Evolutionary conservation across 2,113 vertebrate species (phyloP).

Genomic region (Pipra filicauda): DNA sequence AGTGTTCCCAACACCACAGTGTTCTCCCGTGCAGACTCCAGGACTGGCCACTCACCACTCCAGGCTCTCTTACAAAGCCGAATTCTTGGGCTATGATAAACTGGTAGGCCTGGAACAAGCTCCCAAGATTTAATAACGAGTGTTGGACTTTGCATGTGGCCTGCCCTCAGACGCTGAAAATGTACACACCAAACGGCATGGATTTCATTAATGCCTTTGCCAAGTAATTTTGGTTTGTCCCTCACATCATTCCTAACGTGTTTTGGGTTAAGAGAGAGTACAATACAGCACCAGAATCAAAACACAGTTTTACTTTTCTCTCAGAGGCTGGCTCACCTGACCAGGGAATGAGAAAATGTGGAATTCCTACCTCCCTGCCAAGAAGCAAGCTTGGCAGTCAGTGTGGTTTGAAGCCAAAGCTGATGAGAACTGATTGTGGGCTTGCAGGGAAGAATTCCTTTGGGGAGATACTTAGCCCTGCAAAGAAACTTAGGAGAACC

Average conservation of each 20-base stretch:
- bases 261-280: neutral
- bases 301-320: neutral
- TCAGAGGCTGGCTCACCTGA: neutral
- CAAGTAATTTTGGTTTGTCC: neutral
- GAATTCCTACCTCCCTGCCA: conserved; percentile 70
- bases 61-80: neutral
- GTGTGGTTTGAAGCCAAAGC: conserved; percentile 76
- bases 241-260: neutral
- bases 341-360: neutral
- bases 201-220: neutral
- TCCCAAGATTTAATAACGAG: neutral
- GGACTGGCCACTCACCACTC: neutral
- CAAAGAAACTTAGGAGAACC: conserved; percentile 73
- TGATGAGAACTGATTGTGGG: conserved; percentile 67
- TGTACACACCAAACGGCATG: rapidly evolving
- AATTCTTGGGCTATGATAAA: neutral
- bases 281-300: neutral
- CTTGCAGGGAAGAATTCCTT: conserved; percentile 74
- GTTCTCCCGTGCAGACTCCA: neutral
- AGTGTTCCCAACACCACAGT: neutral
- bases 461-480: conserved; percentile 74
- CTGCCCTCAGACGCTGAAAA: neutral
- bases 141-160: neutral
- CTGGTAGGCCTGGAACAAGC: neutral
- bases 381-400: conserved; percentile 76